Conservation (phyloP, 2,797 vertebrate species). For the Sternarchorhynchus goeldii region DNA sequence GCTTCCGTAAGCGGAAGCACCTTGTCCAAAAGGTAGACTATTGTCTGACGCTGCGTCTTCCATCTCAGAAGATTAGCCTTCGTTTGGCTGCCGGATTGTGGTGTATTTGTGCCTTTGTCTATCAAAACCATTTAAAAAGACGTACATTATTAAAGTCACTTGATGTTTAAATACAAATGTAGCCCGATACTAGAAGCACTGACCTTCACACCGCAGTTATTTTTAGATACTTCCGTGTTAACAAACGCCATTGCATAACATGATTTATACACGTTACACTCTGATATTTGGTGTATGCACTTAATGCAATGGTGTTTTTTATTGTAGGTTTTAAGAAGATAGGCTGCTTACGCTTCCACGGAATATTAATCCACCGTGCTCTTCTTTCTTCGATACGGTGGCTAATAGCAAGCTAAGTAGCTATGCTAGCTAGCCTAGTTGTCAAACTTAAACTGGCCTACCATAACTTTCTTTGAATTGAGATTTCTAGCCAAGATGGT, state of each 20-base stretch:
- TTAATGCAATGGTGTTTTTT: not conserved
- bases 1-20: conserved; percentile 61
- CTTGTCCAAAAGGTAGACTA: conserved; percentile 58
- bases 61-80: not conserved
- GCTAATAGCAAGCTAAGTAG: not conserved
- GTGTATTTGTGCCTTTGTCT: not conserved
- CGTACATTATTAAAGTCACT: not conserved
- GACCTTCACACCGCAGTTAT: too few species aligned
- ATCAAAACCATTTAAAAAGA: not conserved
- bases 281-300: not conserved
- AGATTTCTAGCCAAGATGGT: not conserved
- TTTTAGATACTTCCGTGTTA: not conserved
- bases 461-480: not conserved
- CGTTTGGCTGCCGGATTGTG: not conserved
- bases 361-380: not conserved
- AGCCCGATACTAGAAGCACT: too few species aligned
- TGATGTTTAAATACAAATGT: not conserved
- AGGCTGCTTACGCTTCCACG: not conserved
- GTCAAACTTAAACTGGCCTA: not conserved
- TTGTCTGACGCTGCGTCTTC: conserved; percentile 43
- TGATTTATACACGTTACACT: not conserved
- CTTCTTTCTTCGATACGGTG: not conserved
- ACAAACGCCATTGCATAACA: not conserved
- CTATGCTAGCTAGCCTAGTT: not conserved
- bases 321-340: not conserved